A percentile compares a stretch with the other conserved stretches of the same genome.
phyloP scores from a whole-genome alignment of 1,140 invertebrate genomes.

The Gonioctena quinquepunctata region DNA sequence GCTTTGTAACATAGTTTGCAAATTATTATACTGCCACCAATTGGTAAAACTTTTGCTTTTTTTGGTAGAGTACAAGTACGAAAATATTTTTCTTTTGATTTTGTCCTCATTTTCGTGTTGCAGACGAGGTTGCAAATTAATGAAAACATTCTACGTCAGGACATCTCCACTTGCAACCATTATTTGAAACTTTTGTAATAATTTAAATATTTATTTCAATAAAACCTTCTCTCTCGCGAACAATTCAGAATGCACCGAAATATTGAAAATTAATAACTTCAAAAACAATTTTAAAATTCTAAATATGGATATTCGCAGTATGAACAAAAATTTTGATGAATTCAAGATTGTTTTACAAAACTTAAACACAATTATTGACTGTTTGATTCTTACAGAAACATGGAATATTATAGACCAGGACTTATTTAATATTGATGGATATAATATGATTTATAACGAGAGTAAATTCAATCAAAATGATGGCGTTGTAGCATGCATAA shows the following conservation, averaged over 20 bases:
- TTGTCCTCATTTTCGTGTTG: too few relatives aligned
- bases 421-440: not conserved
- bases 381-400: not conserved
- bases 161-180: too few relatives aligned
- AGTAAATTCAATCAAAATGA: not conserved
- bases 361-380: not conserved
- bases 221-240: not conserved
- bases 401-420: not conserved
- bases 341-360: not conserved
- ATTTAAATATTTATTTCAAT: too few relatives aligned
- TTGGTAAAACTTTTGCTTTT: too few relatives aligned
- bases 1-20: too few relatives aligned
- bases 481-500: not conserved
- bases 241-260: not conserved
- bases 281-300: not conserved
- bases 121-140: too few relatives aligned
- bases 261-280: not conserved
- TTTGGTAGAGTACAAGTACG: too few relatives aligned
- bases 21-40: too few relatives aligned
- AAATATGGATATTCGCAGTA: not conserved
- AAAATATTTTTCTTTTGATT: too few relatives aligned
- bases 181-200: too few relatives aligned
- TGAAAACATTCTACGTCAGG: too few relatives aligned
- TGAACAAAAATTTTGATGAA: not conserved
- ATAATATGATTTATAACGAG: not conserved